Evolutionary conservation across 2,113 vertebrate genomes (phyloP).

Genomic region (Ciconia maguari): DNA sequence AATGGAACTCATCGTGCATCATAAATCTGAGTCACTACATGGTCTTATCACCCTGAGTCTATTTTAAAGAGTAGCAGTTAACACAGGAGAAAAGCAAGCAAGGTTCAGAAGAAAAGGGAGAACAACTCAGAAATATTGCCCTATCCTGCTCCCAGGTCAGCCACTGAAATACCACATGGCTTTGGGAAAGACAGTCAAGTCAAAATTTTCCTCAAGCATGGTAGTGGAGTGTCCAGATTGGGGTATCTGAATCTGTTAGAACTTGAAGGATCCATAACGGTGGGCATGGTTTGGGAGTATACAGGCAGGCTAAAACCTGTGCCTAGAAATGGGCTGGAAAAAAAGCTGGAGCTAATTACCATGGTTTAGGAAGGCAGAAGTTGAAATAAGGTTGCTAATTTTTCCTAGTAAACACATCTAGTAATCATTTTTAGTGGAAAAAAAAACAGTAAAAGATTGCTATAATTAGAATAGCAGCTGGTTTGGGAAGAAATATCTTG

Average conservation of each 20-base stretch:
- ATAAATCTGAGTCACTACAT: not conserved
- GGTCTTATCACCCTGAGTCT: not conserved
- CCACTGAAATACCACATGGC: not conserved
- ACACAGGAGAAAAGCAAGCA: not conserved
- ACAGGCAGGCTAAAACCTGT: not conserved
- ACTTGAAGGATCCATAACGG: not conserved
- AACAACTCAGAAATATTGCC: not conserved
- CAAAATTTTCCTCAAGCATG: not conserved
- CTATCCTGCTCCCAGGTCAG: not conserved
- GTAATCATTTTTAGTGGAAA: not conserved
- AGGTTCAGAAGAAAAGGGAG: not conserved
- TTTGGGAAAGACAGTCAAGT: not conserved
- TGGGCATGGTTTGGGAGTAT: not conserved
- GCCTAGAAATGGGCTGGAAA: not conserved
- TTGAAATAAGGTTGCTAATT: not conserved
- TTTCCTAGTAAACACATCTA: not conserved
- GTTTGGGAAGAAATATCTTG: conserved; percentile 10
- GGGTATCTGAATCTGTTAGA: not conserved
- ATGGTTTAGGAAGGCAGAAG: not conserved
- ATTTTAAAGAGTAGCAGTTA: not conserved
- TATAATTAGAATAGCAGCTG: conserved; percentile 14
- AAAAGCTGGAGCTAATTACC: not conserved
- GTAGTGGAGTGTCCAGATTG: not conserved
- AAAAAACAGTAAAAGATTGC: not conserved
- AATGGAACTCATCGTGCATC: not conserved